Percentiles rank a stretch among this genome's conserved stretches.
These are phyloP conservation scores for Baryphthengus martii DNA, from an alignment of 2,113 vertebrate species.

Conservation along the genomic window DNA sequence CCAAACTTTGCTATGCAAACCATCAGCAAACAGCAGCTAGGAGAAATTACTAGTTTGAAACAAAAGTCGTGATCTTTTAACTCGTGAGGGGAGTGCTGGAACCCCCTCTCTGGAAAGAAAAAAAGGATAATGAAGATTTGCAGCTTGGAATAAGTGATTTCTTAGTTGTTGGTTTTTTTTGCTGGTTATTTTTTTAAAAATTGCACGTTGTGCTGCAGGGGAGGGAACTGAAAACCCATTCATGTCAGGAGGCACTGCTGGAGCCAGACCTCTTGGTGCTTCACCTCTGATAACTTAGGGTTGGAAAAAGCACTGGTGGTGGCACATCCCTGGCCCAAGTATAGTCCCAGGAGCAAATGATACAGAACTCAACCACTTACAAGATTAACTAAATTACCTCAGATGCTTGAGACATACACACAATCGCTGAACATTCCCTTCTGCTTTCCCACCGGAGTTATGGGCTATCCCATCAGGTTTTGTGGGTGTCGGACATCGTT, in stretches of 20 bases:
- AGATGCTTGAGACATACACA: not conserved
- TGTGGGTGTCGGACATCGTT: not conserved
- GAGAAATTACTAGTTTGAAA: not conserved
- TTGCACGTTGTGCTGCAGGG: not conserved
- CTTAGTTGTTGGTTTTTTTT: not conserved
- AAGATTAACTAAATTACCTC: not conserved
- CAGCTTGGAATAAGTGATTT: not conserved
- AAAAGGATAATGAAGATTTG: not conserved
- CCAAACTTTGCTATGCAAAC: not conserved
- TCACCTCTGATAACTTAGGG: not conserved
- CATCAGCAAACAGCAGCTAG: not conserved
- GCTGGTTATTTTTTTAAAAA: not conserved
- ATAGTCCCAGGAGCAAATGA: not conserved
- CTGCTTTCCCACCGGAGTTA: rapidly evolving
- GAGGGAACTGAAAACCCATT: not conserved
- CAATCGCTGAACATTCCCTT: not conserved
- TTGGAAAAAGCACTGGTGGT: not conserved
- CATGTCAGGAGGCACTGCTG: rapidly evolving
- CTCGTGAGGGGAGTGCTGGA: not conserved
- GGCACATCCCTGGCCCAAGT: not conserved
- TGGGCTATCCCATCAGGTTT: not conserved
- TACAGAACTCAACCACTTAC: rapidly evolving
- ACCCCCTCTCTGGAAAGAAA: not conserved
- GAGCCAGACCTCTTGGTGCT: not conserved
- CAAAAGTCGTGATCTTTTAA: not conserved